Conservation (phyloP, 2,797 vertebrate genomes). For the Podargus strigoides region DNA sequence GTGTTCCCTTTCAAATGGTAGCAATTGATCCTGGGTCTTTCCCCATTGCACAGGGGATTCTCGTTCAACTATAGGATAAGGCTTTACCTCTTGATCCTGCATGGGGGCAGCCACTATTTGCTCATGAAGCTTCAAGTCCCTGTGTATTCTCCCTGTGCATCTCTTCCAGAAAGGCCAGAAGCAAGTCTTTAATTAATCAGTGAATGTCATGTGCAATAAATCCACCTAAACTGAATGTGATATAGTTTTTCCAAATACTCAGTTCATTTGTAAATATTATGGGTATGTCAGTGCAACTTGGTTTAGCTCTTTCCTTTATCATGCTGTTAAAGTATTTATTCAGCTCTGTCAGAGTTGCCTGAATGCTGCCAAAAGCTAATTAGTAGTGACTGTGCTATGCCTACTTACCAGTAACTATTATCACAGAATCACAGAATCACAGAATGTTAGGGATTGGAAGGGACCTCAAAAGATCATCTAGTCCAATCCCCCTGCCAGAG, state of each 20-base stretch:
- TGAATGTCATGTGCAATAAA: constrained; percentile 22
- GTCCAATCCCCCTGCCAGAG: too few species aligned
- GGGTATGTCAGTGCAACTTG: background rate
- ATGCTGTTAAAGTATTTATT: background rate
- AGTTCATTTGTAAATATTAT: constrained; percentile 23
- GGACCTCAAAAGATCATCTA: too few species aligned
- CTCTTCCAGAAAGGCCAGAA: constrained; percentile 11
- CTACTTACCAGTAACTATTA: background rate
- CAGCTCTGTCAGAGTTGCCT: background rate
- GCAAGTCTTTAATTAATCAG: constrained; percentile 16
- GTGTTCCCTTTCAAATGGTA: too few species aligned
- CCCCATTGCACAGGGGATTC: too few species aligned
- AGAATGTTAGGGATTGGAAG: too few species aligned
- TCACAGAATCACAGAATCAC: too few species aligned
- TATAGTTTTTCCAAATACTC: background rate
- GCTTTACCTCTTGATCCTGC: too few species aligned
- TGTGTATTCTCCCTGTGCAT: background rate
- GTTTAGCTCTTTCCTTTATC: background rate
- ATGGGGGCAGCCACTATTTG: too few species aligned
- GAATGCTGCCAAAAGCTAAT: background rate
- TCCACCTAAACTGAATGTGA: background rate
- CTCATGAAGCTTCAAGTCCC: too few species aligned
- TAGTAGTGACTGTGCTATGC: background rate
- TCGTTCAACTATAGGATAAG: too few species aligned
- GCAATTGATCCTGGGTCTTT: too few species aligned